Base-by-base conservation (phyloP, 2,888 invertebrate species). In the Trachelus troglodyta region DNA sequence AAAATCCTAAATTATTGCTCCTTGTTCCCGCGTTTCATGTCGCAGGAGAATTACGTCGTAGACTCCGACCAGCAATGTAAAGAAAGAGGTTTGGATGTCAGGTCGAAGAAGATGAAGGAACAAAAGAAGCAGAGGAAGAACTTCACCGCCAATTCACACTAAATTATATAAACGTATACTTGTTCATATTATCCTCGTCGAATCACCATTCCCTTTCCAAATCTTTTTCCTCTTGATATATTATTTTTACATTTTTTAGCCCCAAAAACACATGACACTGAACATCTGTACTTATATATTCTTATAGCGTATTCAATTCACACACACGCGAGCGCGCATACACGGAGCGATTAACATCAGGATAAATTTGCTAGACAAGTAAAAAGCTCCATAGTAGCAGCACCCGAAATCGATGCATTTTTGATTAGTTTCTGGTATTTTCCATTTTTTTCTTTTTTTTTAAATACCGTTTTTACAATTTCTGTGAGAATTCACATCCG, bases 1-100 rank as follows among this genome's bases (percentile, higher is more conserved):
- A 34, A 30, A 34, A 56, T 23, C 12, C 12, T 31, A 71, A 31
- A 71, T 81, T 88, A 34, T 90, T 88, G 90, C 89, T 85, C 89
- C 87, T 90, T 90, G 90, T 89, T 87, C 89, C 90, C 87, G 89
- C 84, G 88, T 88, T 90, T 87, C 87, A 78, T 9, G 71, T 23
- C 33, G 77, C 34, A 35, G 37, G 74, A 76, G 69, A 73, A 73
- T 30, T 34, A 15, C 12, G 34, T 40, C 74, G 34, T 30, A 34
- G 74, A 69, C n/a, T 77, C 74, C 76, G 73, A 68, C 73, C 37
- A 40, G 34, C 40, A 35, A 37, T 73, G 71, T 30, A 73, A 40
- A 73, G 31, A 75, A 69, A 69, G 68, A 69, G 73, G 37, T 69
- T 77, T 31, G n/a, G 35, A 31, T 71, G 15, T 37, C 69, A 77